These are phyloP conservation scores for Mythimna pallens DNA, from an alignment of 2,888 invertebrate species.

Conservation along the genomic window DNA sequence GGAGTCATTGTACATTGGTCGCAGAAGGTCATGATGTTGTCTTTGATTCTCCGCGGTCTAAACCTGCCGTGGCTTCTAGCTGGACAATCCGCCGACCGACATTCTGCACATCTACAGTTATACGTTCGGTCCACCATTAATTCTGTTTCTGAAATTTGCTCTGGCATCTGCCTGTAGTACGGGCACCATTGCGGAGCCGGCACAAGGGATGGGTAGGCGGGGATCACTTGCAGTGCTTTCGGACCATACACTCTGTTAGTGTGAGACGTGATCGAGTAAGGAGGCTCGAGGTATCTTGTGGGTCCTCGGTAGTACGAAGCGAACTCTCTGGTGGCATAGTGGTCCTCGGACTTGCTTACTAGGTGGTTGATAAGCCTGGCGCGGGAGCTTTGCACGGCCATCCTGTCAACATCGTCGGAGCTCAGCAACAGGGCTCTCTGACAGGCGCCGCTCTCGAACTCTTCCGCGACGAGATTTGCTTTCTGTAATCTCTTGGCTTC, in stretches of 20 bases:
- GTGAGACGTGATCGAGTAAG: conserved; percentile 69
- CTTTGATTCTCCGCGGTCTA: conserved; percentile 61
- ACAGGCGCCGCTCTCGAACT: conserved; percentile 21
- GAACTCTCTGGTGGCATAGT: conserved; percentile 66
- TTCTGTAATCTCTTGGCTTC: conserved; percentile 49
- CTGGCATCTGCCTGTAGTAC: conserved; percentile 59
- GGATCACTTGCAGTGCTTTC: conserved; percentile 45
- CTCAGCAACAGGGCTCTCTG: conserved; percentile 63
- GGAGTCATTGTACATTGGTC: conserved; percentile 80
- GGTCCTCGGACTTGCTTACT: conserved; percentile 53
- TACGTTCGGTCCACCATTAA: conserved; percentile 29
- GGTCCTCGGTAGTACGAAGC: conserved; percentile 68
- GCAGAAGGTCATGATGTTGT: conserved; percentile 77
- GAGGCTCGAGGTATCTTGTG: conserved; percentile 59
- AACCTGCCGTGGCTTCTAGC: conserved; percentile 38
- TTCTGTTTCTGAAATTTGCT: conserved; percentile 57
- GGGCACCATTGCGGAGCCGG: conserved; percentile 72
- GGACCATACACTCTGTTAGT: conserved; percentile 30
- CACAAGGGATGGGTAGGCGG: conserved; percentile 67
- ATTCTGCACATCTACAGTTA: conserved; percentile 71
- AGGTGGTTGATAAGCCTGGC: conserved; percentile 66
- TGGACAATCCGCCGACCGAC: conserved; percentile 65
- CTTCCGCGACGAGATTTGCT: conserved; percentile 36
- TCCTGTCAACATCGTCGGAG: conserved; percentile 60
- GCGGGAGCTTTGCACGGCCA: conserved; percentile 66